Base-by-base conservation (phyloP, 2,888 invertebrate species). In the Cinara cedri region DNA sequence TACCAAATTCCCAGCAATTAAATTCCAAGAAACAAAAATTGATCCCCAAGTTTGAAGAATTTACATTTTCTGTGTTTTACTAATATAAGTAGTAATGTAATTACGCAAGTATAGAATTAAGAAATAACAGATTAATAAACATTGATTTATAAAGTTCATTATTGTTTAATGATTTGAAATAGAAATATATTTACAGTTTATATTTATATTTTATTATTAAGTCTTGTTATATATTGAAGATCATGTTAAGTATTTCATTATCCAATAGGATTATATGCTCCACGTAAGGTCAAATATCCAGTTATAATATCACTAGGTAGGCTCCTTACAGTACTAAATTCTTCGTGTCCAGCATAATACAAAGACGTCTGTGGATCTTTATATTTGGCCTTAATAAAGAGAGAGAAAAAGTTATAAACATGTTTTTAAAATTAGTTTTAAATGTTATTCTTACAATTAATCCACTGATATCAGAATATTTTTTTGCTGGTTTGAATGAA, bases 381-480 rank as follows among this genome's bases (percentile, higher is more conserved):
- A 84, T 97, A 97, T 16, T 92, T 92, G 34, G 96, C 90, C 89
- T 89, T 13, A 54, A 65, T 14, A 11, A 62, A 49, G 0, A 34
- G 34, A 19, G 42, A 55, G 21, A 55, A 24, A 55, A 42, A n/a
- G 14, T 44, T 54, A 49, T 13, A 44, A 63, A 49, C 62, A 44
- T 34, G 44, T 13, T 54, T 65, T 34, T 13, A 16, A 70, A 26
- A 46, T 21, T 55, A 46, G 46, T 34, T 19, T 49, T 70, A 68
- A 66, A 34, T 34, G 34, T 34, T 81, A 66, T 74, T 86, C 87
- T 85, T 85, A 89, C 93, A 62, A 92, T 91, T 49, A 96, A 86
- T 0, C 96, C 96, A 76, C 95, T 95, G 82, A 97, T 91, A 85
- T 97, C 97, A 0, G 96, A 97, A 86, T 97, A 97, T 84, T 96